These are phyloP conservation scores for Phalloptychus januarius DNA, from an alignment of 2,797 vertebrate genomes.

Conservation along the genomic window DNA sequence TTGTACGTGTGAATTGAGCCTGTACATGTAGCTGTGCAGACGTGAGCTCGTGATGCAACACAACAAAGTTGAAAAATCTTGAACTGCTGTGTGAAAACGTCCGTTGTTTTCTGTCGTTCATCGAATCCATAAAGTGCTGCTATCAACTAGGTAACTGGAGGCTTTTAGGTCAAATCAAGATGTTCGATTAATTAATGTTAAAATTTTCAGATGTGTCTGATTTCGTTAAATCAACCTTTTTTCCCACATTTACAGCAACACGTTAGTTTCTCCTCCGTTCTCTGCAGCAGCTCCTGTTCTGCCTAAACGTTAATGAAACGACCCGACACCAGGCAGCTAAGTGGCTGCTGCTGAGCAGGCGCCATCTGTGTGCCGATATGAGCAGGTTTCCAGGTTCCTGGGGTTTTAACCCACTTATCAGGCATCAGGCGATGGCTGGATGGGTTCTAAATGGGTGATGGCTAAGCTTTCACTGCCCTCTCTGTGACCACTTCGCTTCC, in stretches of 20 bases:
- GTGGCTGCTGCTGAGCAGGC: conserved; percentile 52
- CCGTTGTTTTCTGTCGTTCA: no score
- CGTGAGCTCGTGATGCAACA: no score
- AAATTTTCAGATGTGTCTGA: no score
- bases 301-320: conserved; percentile 54
- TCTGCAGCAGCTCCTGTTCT: conserved; percentile 19
- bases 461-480: conserved; percentile 69
- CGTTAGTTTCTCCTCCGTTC: conserved; percentile 27
- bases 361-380: conserved; percentile 67
- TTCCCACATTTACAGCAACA: conserved; percentile 27
- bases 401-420: conserved; percentile 75
- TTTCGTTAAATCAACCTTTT: background rate
- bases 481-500: conserved; percentile 54
- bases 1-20: no score
- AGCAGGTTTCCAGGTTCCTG: conserved; percentile 67
- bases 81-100: no score
- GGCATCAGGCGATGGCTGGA: conserved; percentile 68
- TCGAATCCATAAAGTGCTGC: no score
- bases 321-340: conserved; percentile 48
- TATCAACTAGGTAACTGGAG: no score
- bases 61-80: no score
- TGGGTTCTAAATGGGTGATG: conserved; percentile 64
- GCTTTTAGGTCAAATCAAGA: no score
- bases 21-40: no score
- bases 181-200: no score